These are phyloP conservation scores for Desmodus rotundus DNA, from an alignment of 2,113 vertebrate genomes.

Conservation along the genomic window DNA sequence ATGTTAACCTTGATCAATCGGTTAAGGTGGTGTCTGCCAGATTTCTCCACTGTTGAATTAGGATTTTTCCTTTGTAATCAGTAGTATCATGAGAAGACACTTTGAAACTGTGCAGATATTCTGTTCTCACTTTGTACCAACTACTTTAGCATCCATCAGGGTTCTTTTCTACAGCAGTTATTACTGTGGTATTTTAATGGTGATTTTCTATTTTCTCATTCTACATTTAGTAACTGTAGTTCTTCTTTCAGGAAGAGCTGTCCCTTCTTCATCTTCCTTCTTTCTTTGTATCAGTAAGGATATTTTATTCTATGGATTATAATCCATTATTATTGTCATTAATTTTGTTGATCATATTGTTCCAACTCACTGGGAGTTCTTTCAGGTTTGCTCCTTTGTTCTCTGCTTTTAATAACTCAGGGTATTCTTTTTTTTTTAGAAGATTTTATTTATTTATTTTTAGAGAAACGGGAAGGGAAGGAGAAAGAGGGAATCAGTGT, in stretches of 20 bases:
- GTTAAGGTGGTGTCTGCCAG: neutral
- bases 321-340: neutral
- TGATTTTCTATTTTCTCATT: neutral
- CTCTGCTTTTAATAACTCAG: slow-evolving; percentile 20
- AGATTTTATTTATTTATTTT: too few species aligned
- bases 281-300: neutral
- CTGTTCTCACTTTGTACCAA: neutral
- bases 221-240: neutral
- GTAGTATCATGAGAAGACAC: neutral
- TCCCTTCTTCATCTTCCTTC: neutral
- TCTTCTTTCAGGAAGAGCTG: neutral
- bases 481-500: too few species aligned
- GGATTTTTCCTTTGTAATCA: neutral
- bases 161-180: neutral
- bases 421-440: neutral
- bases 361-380: neutral
- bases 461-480: too few species aligned
- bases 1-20: neutral
- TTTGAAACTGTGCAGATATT: neutral
- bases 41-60: neutral
- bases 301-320: slow-evolving; percentile 5
- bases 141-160: neutral
- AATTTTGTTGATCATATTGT: neutral
- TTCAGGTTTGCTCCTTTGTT: slow-evolving; percentile 4
- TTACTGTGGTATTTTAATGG: neutral